Evolutionary conservation across 2,797 vertebrate genomes (phyloP).

Genomic region (Pangasius mekongensis): DNA sequence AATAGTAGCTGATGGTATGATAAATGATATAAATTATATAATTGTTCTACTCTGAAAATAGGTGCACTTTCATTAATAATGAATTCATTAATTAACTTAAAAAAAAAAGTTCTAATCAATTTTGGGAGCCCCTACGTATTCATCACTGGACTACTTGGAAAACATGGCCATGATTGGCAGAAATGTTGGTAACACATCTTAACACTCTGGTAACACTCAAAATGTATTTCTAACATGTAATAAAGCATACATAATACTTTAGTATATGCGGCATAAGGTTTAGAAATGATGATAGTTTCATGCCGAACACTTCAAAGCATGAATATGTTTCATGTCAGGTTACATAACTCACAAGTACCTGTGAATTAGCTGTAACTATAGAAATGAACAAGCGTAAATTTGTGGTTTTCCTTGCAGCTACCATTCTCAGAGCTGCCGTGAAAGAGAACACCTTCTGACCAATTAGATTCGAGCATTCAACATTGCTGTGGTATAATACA

Average conservation of each 20-base stretch:
- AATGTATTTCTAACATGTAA: neutral
- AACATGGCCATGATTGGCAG: neutral
- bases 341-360: too few relatives aligned
- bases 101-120: neutral
- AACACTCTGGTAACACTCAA: neutral
- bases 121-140: neutral
- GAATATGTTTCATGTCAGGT: too few relatives aligned
- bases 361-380: too few relatives aligned
- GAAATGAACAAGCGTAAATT: too few relatives aligned
- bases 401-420: too few relatives aligned
- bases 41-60: neutral
- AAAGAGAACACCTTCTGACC: neutral
- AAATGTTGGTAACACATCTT: neutral
- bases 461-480: neutral
- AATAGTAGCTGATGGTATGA: neutral
- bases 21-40: neutral
- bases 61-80: neutral
- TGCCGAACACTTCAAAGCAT: too few relatives aligned
- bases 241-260: too few relatives aligned
- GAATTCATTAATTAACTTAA: neutral
- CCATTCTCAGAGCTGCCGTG: too few relatives aligned
- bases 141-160: neutral
- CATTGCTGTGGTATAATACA: too few relatives aligned
- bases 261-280: too few relatives aligned
- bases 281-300: too few relatives aligned